Base-by-base conservation (phyloP, 2,888 invertebrate species). In the Ptychoptera albimana region DNA sequence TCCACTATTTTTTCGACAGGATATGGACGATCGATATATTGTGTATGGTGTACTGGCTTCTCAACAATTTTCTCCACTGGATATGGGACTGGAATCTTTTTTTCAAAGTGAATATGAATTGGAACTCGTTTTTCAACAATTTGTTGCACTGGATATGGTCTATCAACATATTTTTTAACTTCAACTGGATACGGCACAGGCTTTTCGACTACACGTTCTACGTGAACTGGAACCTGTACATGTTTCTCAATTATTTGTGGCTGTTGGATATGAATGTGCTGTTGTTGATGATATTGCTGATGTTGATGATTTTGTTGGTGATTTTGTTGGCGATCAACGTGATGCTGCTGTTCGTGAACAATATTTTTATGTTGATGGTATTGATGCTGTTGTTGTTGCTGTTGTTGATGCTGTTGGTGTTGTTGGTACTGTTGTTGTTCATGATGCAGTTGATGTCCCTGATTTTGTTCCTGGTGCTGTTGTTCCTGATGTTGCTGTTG, bases 1-100 rank as follows among this genome's bases (percentile, higher is more conserved):
- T 79, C 77, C 2, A 64, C 57, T 8, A 62, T 57, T 45, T 58
- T 67, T 39, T 67, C 66, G 5, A 71, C 64, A 1, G 71, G 69
- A 53, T 68, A 69, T 8, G 70, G 71, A 8, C 55, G 54, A 35
- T 55, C 49, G 11, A 52, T 46, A 10, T 23, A 37, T 13, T 45
- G 37, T 30, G 15, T 37, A 16, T 41, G 37, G 72, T 70, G 71
- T 49, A 73, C 54, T 45, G 58, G 59, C 40, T 62, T 73, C 47
- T 69, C 66, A 0, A 70, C 64, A 48, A 66, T 56, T 49, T 64
- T 67, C 43, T 71, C 72, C 2, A 68, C 65, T 0, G 65, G 60
- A 2, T 61, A 56, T 5, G 44, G 46, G 37, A 51, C 47, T 31
- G 30, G 68, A 2, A 73, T 60, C 45, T 67, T 60, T 49, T 59